Base-by-base conservation (phyloP, 2,888 invertebrate species). In the Bembecia ichneumoniformis region DNA sequence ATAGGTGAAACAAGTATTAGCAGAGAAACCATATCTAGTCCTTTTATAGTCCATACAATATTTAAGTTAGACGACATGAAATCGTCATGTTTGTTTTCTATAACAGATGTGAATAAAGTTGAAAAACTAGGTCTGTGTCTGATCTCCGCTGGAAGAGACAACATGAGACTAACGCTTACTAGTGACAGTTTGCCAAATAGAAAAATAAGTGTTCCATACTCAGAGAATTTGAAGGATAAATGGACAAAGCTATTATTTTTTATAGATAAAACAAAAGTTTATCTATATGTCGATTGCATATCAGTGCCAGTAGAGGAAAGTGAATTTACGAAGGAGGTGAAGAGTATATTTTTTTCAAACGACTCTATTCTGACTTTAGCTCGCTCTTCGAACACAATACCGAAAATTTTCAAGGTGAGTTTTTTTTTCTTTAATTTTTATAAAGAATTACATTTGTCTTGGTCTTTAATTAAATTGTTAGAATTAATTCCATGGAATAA, bases 1-100 rank as follows among this genome's bases (percentile, higher is more conserved):
- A 20, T 65, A 0, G 55, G 51, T 3, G 46, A 35, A 55, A 7
- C 52, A 65, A 2, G 14, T 46, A 52, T 66, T 3, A 49, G 47
- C 9, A 47, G 59, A 0, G 50, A 52, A 34, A 56, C 11, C 15
- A 36, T 81, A 10, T 49, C 58, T 3, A 58, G 57, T 43, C 77
- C 77, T 3, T 76, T 73, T 35, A 58, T 74, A n/a, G 56, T 83
- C 46, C 62, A 64, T n/a, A 55, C 71, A 1, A 56, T 57, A 35
- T 71, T 78, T 35, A 74, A 68, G 53, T 51, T 74, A 1, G 56
- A 64, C 4, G 50, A 54, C 13, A 47, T 51, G 3, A 50, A 49
- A n/a, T 49, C 55, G 0, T 55, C 70, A 5, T 77, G 71, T 47
- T 46, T 82, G 3, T 82, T 84, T 55, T 67, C 73, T 1, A 66